A percentile compares a stretch with the other conserved stretches of the same genome.
phyloP scores from a whole-genome alignment of 2,797 vertebrate genomes.

The Rousettus madagascariensis region DNA sequence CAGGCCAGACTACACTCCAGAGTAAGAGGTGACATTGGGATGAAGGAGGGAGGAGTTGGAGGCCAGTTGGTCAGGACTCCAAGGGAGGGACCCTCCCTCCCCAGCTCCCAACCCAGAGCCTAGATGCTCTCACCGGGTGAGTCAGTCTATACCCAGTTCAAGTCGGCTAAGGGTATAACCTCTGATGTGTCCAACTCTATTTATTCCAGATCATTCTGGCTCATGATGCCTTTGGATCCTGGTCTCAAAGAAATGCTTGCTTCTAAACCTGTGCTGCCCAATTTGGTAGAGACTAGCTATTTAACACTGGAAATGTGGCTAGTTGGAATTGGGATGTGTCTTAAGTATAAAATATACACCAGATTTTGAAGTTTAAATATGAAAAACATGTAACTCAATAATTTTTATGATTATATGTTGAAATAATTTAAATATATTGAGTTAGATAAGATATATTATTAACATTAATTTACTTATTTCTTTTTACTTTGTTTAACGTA shows the following conservation, averaged over 20 bases:
- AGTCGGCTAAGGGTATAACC: conserved; percentile 7
- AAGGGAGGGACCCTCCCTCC: background rate
- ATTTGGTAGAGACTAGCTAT: background rate
- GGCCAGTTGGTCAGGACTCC: background rate
- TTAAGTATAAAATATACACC: background rate
- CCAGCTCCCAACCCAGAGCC: background rate
- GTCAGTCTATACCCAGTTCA: conserved; percentile 26
- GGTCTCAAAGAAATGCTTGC: conserved; percentile 48
- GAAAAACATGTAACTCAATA: conserved; percentile 17
- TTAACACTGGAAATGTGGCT: background rate
- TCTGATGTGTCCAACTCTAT: background rate
- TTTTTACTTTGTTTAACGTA: conserved; percentile 44
- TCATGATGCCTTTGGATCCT: conserved; percentile 36
- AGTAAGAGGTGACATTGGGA: conserved; percentile 64
- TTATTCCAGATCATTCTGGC: conserved; percentile 43
- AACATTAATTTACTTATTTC: conserved; percentile 41
- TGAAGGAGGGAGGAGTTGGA: background rate
- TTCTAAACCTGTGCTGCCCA: conserved; percentile 37
- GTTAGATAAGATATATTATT: conserved; percentile 44
- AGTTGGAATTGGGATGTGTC: background rate
- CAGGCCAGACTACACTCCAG: conserved; percentile 50
- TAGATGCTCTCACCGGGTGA: conserved; percentile 42
- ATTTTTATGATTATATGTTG: conserved; percentile 37
- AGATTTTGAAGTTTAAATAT: conserved; percentile 23
- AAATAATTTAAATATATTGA: background rate